A percentile compares a stretch with the other conserved stretches of the same genome.
Evolutionary conservation across 2,113 vertebrate species (phyloP).

Genomic region (Trichomycterus rosablanca): DNA sequence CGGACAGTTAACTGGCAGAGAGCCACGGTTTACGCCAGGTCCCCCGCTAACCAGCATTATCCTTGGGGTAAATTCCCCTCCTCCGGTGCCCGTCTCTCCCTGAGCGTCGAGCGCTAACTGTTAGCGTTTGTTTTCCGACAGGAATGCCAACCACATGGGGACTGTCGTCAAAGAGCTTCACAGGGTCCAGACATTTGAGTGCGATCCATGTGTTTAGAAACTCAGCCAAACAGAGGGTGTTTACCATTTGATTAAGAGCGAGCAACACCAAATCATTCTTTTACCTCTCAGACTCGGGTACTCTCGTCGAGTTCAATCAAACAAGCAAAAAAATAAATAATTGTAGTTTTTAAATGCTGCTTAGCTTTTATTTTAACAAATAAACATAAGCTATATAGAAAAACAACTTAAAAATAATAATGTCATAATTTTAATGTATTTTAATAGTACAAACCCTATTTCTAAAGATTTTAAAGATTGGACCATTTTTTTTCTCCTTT

Average conservation of each 20-base stretch:
- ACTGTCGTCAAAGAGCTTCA: slow-evolving; percentile 47
- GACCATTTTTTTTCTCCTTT: too few relatives aligned
- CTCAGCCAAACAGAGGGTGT: slow-evolving; percentile 35
- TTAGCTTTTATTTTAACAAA: too few relatives aligned
- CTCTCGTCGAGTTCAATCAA: slow-evolving; percentile 31
- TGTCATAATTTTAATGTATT: too few relatives aligned
- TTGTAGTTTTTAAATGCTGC: too few relatives aligned
- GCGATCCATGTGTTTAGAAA: slow-evolving; percentile 38
- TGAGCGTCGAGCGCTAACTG: slow-evolving; percentile 47
- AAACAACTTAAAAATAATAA: too few relatives aligned
- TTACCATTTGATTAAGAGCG: slow-evolving; percentile 38
- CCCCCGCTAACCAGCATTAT: slow-evolving; percentile 75
- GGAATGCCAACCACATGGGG: slow-evolving; percentile 43
- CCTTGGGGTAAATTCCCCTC: slow-evolving; percentile 67
- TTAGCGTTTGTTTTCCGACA: slow-evolving; percentile 49
- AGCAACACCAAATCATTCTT: slow-evolving; percentile 27
- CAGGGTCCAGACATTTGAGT: slow-evolving; percentile 36
- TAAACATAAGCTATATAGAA: too few relatives aligned
- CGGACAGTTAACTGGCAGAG: slow-evolving; percentile 63
- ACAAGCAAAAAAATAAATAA: slow-evolving; percentile 26
- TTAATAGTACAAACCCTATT: too few relatives aligned
- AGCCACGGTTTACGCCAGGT: slow-evolving; percentile 63
- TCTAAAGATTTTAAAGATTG: too few relatives aligned
- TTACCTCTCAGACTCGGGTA: slow-evolving; percentile 19
- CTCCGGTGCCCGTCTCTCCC: slow-evolving; percentile 51